These are phyloP conservation scores for Nemotelus pantherinus DNA, from an alignment of 2,888 invertebrate species.

Conservation along the genomic window DNA sequence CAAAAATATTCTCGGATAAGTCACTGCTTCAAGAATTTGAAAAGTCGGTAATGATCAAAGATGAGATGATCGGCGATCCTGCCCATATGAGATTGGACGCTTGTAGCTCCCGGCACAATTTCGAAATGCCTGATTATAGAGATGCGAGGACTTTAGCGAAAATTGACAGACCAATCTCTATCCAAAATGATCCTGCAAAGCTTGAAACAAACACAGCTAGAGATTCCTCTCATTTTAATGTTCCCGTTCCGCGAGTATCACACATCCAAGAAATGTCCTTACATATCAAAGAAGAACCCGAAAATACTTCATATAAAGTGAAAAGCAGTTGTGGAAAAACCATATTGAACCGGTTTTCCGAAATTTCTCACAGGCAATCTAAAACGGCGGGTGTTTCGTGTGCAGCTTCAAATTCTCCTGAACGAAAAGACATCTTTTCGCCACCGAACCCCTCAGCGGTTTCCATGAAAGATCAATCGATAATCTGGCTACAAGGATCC, in stretches of 20 bases:
- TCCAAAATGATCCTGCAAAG: no score
- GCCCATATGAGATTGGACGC: no score
- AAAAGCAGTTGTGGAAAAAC: neutral
- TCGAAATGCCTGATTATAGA: no score
- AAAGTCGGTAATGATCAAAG: neutral
- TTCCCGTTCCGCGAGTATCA: constrained; percentile 38
- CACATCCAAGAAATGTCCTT: constrained; percentile 52
- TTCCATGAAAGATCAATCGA: neutral
- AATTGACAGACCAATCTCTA: no score
- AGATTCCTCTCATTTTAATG: no score
- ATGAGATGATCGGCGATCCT: neutral
- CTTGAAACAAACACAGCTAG: no score
- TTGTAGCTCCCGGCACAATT: no score
- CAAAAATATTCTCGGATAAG: neutral
- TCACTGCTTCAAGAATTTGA: constrained; percentile 3
- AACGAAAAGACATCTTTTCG: neutral
- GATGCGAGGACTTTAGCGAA: no score
- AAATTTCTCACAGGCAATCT: constrained; percentile 39
- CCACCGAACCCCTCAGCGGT: neutral
- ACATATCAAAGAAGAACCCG: constrained; percentile 53
- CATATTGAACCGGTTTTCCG: constrained; percentile 44
- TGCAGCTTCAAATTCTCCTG: neutral
- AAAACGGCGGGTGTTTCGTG: constrained; percentile 10
- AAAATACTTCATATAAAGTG: constrained; percentile 15
- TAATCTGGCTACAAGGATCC: neutral